Percentiles rank a stretch among this genome's conserved stretches.
These are phyloP conservation scores for Monodelphis domestica DNA, from an alignment of 2,797 vertebrate genomes.

Conservation along the genomic window DNA sequence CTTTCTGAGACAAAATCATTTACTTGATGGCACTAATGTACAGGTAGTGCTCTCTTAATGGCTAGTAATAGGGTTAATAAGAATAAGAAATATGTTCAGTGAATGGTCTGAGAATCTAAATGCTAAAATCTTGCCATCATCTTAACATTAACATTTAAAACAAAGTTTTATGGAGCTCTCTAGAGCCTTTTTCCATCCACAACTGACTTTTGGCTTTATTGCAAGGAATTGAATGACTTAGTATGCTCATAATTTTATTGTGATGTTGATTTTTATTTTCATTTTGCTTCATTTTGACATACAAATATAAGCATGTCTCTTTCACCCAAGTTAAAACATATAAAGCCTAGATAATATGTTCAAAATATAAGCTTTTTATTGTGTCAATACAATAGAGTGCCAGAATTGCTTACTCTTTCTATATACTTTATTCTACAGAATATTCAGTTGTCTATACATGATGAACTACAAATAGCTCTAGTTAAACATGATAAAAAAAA, in stretches of 20 bases:
- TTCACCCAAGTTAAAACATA: not conserved
- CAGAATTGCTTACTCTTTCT: not conserved
- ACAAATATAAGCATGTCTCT: not conserved
- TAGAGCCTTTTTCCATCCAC: slow-evolving; percentile 26
- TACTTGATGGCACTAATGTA: slow-evolving; percentile 5
- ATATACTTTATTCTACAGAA: not conserved
- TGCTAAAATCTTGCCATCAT: slow-evolving; percentile 22
- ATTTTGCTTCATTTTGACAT: not conserved
- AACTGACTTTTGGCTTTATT: slow-evolving; percentile 1
- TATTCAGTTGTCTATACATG: not conserved
- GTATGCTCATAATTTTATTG: not conserved
- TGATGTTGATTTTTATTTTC: slow-evolving; percentile 1
- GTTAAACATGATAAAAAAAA: not conserved
- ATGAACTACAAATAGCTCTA: not conserved
- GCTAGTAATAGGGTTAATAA: not conserved
- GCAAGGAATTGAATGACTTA: not conserved
- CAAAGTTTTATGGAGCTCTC: not conserved
- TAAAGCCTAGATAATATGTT: not conserved
- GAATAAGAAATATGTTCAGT: not conserved
- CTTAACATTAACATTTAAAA: slow-evolving; percentile 15
- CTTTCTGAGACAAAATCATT: slow-evolving; percentile 32
- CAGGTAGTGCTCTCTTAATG: slow-evolving; percentile 11
- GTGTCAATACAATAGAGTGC: not conserved
- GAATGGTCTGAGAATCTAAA: not conserved
- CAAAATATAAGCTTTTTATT: not conserved